Evolutionary conservation across 2,888 invertebrate genomes (phyloP), one percentile per base, ranked within the genome.

Genomic region (Pilophorus perplexus): DNA sequence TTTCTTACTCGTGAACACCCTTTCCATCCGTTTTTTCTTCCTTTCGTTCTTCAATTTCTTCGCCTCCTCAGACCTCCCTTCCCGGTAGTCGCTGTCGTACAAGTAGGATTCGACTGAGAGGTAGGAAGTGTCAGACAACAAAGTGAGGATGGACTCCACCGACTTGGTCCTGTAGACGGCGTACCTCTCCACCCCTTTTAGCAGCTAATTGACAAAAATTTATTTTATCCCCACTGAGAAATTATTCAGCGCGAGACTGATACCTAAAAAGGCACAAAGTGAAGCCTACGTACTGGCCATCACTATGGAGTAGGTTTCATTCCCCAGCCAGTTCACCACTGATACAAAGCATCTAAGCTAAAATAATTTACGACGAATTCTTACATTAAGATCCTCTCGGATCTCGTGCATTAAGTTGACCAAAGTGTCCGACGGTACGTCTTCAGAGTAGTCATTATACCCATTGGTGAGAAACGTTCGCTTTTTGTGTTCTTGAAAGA

Each of bases 101-200:
- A 64, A 22, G 18, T 64, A 64, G 5, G 64, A 64, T 18, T 64
- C 64, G n/a, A 64, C 52, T 1, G 64, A 64, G 16, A 52, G 40
- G 22, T 64, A 64, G 2, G 64, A 64, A n/a, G 50, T 16, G 38
- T 52, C 64, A 16, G 64, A 64, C 2, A 44, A 52, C 25, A 64
- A 38, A 4, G 64, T 64, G 10, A 64, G 28, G 14, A 52, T 37
- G 6, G 64, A 64, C 18, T 64, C 64, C 12, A 33, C 62, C 1
- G 62, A 62, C 23, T 62, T 62, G 22, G 62, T 27, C 18, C 38
- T 23, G 37, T 62, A 62, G 12, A 33, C 28, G 18, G 28, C 20
- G 22, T 62, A 62, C 18, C 48, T 8, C 37, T 62, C 62, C 2
- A 62, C 62, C 1, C 62, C 62, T 28, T 20, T 59, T 18, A 59